These are phyloP conservation scores for Ectemnius lituratus DNA, from an alignment of 2,888 invertebrate species.

Conservation along the genomic window DNA sequence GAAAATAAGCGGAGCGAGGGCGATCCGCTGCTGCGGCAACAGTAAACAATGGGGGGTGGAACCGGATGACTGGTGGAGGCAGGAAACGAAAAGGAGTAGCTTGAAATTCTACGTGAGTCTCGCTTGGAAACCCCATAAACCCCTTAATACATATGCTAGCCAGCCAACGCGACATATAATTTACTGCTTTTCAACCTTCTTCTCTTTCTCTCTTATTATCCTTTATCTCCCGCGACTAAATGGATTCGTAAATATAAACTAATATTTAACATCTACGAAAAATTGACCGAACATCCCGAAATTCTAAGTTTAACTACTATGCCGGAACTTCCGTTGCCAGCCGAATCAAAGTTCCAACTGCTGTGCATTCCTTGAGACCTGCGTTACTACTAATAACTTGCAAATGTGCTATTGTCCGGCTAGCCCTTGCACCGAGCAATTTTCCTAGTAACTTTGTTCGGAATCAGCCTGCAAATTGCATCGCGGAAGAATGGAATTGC, in stretches of 20 bases:
- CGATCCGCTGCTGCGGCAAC: neutral
- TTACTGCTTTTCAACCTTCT: neutral
- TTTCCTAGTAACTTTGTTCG: neutral
- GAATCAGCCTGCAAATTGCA: neutral
- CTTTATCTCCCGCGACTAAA: too few relatives aligned
- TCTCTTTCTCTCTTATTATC: neutral
- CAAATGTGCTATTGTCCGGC: neutral
- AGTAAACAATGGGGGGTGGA: conserved; percentile 5
- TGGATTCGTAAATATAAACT: too few relatives aligned
- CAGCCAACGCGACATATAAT: neutral
- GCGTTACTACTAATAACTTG: neutral
- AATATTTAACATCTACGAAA: too few relatives aligned
- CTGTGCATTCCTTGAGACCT: too few relatives aligned
- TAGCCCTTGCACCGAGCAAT: neutral
- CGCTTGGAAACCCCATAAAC: neutral
- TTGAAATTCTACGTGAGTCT: neutral
- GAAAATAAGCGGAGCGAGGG: neutral
- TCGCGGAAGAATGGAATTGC: neutral
- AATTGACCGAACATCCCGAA: too few relatives aligned
- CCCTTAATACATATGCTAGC: conserved; percentile 1
- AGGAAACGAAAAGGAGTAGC: neutral
- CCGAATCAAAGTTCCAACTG: neutral
- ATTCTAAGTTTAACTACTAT: too few relatives aligned
- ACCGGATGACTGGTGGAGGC: neutral
- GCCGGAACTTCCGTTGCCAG: neutral